Evolutionary conservation across 1,140 invertebrate genomes (phyloP).

Genomic region (Drosophila virilis): DNA sequence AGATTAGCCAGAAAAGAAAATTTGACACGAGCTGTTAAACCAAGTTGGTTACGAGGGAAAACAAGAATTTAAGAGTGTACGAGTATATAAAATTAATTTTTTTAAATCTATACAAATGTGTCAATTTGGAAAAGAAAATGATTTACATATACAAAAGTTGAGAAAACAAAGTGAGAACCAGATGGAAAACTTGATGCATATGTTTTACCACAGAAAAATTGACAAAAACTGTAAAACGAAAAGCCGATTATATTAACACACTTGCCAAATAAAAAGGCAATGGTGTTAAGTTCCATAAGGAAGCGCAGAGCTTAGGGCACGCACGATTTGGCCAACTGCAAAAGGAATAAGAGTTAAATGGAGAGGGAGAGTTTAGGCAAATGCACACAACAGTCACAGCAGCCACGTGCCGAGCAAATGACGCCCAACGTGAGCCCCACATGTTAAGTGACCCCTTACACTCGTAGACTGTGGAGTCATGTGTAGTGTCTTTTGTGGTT

Average conservation of each 20-base stretch:
- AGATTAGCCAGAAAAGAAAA: not conserved
- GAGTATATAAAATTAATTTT: too few species aligned
- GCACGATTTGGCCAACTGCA: constrained; percentile 25
- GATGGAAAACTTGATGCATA: too few species aligned
- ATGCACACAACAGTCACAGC: constrained; percentile 14
- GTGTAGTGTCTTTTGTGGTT: constrained; percentile 73
- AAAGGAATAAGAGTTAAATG: constrained; percentile 33
- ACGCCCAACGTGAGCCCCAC: constrained; percentile 4
- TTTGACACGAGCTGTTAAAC: constrained; percentile 1
- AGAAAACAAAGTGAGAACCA: too few species aligned
- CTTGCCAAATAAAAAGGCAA: not conserved
- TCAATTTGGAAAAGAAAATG: too few species aligned
- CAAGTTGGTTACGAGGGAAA: not conserved
- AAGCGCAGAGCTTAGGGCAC: constrained; percentile 21
- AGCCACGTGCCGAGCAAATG: constrained; percentile 30
- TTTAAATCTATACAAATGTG: too few species aligned
- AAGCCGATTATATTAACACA: not conserved
- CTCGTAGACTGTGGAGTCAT: constrained; percentile 27
- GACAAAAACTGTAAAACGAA: not conserved
- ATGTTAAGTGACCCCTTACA: constrained; percentile 16
- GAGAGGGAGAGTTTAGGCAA: constrained; percentile 36
- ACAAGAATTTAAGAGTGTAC: too few species aligned
- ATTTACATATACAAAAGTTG: too few species aligned
- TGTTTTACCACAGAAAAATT: not conserved
- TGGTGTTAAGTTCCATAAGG: not conserved